A percentile compares a stretch with the other conserved stretches of the same genome.
Evolutionary conservation across 2,113 vertebrate species (phyloP).

Genomic region (Hystrix brachyura): DNA sequence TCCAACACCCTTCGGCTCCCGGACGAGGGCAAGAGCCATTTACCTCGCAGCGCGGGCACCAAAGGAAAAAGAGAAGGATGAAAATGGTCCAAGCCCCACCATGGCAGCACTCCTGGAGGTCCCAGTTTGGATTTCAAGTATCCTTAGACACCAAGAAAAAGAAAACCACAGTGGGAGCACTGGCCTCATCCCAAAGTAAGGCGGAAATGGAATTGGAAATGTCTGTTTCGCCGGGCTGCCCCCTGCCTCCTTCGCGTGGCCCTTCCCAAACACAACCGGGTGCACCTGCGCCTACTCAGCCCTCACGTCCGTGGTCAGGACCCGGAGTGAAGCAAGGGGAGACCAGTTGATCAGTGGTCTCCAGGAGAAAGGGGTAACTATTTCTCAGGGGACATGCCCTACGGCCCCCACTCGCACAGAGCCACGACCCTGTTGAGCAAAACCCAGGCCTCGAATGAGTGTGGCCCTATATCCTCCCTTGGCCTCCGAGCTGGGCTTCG

Average conservation of each 20-base stretch:
- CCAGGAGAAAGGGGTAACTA: too few species aligned
- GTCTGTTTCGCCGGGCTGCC: not conserved
- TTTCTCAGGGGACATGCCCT: not conserved
- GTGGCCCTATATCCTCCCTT: not conserved
- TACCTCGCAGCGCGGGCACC: not conserved
- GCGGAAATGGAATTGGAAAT: not conserved
- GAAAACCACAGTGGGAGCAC: not conserved
- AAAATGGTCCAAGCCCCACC: not conserved
- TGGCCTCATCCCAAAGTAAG: not conserved
- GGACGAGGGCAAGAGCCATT: not conserved
- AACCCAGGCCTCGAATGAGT: conserved; percentile 20
- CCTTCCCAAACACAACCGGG: not conserved
- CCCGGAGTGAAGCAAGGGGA: not conserved
- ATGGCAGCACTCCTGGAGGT: conserved; percentile 9
- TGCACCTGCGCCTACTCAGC: conserved; percentile 22
- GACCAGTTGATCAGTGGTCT: not conserved
- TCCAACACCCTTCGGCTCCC: not conserved
- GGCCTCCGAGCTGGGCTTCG: not conserved
- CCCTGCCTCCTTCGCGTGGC: not conserved
- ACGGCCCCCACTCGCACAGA: not conserved
- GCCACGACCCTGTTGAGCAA: not conserved
- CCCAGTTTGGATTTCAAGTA: conserved; percentile 56
- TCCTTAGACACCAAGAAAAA: conserved; percentile 29
- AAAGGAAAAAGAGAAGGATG: not conserved
- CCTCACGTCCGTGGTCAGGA: not conserved